These are phyloP conservation scores for Copidosoma aretas DNA, from an alignment of 2,888 invertebrate species.

Conservation along the genomic window DNA sequence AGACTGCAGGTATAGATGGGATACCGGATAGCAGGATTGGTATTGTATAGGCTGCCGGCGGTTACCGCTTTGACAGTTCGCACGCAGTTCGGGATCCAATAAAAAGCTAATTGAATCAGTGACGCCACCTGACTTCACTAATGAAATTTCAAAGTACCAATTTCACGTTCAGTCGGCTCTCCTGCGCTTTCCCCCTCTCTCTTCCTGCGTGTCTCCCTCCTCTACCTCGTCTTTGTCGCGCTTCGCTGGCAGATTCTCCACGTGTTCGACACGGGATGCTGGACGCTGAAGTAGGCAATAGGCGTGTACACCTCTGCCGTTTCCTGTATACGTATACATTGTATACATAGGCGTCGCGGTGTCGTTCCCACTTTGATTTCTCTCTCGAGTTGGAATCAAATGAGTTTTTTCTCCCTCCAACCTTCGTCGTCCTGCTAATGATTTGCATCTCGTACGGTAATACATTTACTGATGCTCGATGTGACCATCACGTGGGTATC, in stretches of 20 bases:
- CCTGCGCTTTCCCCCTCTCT: constrained; percentile 43
- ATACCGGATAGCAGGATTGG: too few relatives aligned
- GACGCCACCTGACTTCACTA: constrained; percentile 62
- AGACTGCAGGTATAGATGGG: neutral
- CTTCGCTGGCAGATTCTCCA: constrained; percentile 3
- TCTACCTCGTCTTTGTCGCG: neutral
- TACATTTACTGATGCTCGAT: too few relatives aligned
- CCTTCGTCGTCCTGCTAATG: too few relatives aligned
- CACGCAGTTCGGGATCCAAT: constrained; percentile 61
- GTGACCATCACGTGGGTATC: too few relatives aligned
- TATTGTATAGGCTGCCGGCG: constrained; percentile 45
- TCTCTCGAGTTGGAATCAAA: constrained; percentile 53
- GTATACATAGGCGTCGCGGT: too few relatives aligned
- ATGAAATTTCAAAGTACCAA: constrained; percentile 63
- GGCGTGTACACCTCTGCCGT: constrained; percentile 14
- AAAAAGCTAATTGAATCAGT: constrained; percentile 63
- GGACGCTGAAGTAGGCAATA: constrained; percentile 50
- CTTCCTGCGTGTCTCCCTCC: neutral
- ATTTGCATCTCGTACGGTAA: too few relatives aligned
- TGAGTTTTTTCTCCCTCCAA: constrained; percentile 41
- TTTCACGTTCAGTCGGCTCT: constrained; percentile 59
- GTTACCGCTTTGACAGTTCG: constrained; percentile 60
- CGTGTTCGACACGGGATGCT: constrained; percentile 47
- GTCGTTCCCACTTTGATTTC: neutral
- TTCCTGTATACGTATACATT: too few relatives aligned